Percentiles rank a stretch among this genome's conserved stretches.
Evolutionary conservation across 2,888 invertebrate genomes (phyloP).

Genomic region (Chaetoderma sp.): DNA sequence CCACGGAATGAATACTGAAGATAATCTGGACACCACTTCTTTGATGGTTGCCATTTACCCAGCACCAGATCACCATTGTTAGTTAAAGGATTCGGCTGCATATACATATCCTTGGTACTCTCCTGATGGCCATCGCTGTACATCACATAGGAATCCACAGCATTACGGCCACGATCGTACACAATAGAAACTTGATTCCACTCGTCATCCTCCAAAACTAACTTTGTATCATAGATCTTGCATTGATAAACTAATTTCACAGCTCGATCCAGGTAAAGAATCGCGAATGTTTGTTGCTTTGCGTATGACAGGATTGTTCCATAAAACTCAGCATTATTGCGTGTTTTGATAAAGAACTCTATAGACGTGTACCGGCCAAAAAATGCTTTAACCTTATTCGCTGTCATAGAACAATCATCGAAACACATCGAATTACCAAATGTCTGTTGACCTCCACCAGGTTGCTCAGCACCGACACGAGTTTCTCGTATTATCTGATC

Average conservation of each 20-base stretch:
- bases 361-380: slow-evolving; percentile 21
- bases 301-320: slow-evolving; percentile 41
- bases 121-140: background rate
- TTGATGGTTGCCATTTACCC: slow-evolving; percentile 38
- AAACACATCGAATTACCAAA: slow-evolving; percentile 35
- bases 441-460: too few species aligned
- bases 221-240: slow-evolving; percentile 13
- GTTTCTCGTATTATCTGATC: background rate
- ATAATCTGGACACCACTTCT: slow-evolving; percentile 12
- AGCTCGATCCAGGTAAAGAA: slow-evolving; percentile 17
- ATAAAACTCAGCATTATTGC: slow-evolving; percentile 20
- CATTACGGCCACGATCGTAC: background rate
- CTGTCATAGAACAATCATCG: slow-evolving; percentile 32
- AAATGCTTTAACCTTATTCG: slow-evolving; percentile 17
- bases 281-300: slow-evolving; percentile 22
- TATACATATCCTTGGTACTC: background rate
- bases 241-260: slow-evolving; percentile 15
- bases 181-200: slow-evolving; percentile 37
- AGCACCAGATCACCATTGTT: slow-evolving; percentile 34
- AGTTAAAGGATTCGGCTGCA: background rate
- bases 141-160: slow-evolving; percentile 11
- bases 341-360: slow-evolving; percentile 39
- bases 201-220: slow-evolving; percentile 23
- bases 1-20: slow-evolving; percentile 36
- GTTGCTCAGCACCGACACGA: background rate